Evolutionary conservation across 1,140 invertebrate genomes (phyloP).

Genomic region (Magallana ariakensis): DNA sequence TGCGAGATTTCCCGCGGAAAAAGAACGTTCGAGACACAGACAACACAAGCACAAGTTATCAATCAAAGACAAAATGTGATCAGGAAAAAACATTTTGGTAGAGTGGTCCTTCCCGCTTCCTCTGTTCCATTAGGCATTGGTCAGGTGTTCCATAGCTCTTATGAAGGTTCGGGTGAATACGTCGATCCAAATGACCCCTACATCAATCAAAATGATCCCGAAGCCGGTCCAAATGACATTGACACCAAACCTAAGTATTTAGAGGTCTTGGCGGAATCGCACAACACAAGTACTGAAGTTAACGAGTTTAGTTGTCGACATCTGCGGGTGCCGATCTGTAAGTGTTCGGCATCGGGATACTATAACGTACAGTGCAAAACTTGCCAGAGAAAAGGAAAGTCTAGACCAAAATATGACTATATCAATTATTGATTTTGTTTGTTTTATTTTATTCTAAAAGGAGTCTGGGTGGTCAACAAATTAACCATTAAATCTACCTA

Average conservation of each 20-base stretch:
- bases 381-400: neutral
- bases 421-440: no score
- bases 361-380: neutral
- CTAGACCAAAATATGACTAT: neutral
- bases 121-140: neutral
- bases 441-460: no score
- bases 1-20: no score
- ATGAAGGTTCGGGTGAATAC: neutral
- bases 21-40: no score
- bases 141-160: neutral
- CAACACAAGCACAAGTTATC: neutral
- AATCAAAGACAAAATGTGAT: neutral
- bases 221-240: neutral
- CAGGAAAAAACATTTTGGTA: slow-evolving; percentile 2
- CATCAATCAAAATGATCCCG: neutral
- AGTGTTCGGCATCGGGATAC: neutral
- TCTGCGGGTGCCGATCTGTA: neutral
- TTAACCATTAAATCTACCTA: no score
- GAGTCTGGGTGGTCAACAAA: no score
- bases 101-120: neutral
- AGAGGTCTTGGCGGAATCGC: neutral
- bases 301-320: neutral
- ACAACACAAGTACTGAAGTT: neutral
- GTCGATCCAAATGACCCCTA: neutral
- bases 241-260: neutral